Conservation (phyloP, 2,113 vertebrate genomes). For the Abramis brama region DNA sequence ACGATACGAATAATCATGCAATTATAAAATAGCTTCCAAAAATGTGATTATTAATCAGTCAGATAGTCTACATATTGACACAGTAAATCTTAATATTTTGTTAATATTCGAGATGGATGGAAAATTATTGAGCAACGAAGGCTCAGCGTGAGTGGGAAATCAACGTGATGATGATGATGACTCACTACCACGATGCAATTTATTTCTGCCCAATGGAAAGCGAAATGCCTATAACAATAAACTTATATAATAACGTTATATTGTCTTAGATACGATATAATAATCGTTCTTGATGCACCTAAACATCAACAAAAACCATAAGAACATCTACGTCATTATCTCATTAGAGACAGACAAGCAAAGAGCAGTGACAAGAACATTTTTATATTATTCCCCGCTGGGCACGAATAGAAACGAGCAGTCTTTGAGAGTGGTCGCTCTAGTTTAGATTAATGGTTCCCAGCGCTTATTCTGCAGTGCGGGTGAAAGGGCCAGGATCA, state of each 20-base stretch:
- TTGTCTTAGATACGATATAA: background rate
- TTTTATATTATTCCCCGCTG: slow-evolving; percentile 57
- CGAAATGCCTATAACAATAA: background rate
- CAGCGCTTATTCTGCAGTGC: slow-evolving; percentile 74
- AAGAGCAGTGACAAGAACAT: slow-evolving; percentile 59
- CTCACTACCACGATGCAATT: background rate
- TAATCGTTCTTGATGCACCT: background rate
- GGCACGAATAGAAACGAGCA: slow-evolving; percentile 58
- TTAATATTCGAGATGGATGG: background rate
- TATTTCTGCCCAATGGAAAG: background rate
- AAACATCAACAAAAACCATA: slow-evolving; percentile 28
- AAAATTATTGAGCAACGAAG: background rate
- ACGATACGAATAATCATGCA: background rate
- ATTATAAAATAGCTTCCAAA: background rate
- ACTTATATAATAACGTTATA: background rate
- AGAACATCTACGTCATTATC: slow-evolving; percentile 49
- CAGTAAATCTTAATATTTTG: background rate
- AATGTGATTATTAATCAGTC: background rate
- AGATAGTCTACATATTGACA: background rate
- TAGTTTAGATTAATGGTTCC: slow-evolving; percentile 78
- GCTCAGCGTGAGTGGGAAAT: background rate
- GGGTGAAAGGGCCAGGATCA: slow-evolving; percentile 81
- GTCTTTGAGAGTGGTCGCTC: slow-evolving; percentile 60
- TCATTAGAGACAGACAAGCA: slow-evolving; percentile 43
- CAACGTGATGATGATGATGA: background rate